Conservation (phyloP, 2,888 invertebrate genomes). For the Clivina fossor region DNA sequence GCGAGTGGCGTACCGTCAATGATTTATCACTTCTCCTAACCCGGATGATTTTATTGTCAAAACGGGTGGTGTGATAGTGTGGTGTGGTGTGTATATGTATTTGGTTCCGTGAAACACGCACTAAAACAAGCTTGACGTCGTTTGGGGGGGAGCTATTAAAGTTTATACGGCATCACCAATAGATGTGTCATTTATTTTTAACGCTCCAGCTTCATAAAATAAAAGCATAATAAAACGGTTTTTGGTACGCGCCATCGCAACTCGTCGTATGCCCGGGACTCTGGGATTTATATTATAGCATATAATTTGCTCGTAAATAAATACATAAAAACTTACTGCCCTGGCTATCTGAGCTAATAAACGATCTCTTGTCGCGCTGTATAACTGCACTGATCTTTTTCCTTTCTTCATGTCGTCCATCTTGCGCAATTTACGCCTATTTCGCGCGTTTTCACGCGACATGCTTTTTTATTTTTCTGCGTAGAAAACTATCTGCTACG, state of each 20-base stretch:
- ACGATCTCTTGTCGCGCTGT: conserved; percentile 25
- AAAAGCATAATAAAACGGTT: conserved; percentile 37
- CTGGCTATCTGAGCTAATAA: conserved; percentile 29
- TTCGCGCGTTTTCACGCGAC: too few species aligned
- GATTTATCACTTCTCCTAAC: too few species aligned
- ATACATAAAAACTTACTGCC: conserved; percentile 37
- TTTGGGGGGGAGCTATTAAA: too few species aligned
- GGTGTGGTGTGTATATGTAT: neutral
- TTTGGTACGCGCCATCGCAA: conserved; percentile 16
- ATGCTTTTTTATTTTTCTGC: too few species aligned
- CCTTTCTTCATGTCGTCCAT: too few species aligned
- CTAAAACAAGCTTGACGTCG: conserved; percentile 29
- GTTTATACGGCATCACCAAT: conserved; percentile 33
- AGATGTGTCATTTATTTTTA: conserved; percentile 41
- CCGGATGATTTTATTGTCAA: too few species aligned
- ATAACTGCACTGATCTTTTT: conserved; percentile 17
- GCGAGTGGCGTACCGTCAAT: too few species aligned
- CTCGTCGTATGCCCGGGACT: conserved; percentile 35
- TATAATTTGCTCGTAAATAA: conserved; percentile 44
- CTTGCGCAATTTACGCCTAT: too few species aligned
- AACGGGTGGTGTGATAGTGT: neutral
- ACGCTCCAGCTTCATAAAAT: conserved; percentile 40
- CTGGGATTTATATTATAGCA: conserved; percentile 39
- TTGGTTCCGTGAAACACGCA: conserved; percentile 19
- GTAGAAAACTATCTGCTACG: too few species aligned